Percentiles rank a stretch among this genome's conserved stretches.
Conservation (phyloP, 2,113 vertebrate genomes). For the Etia nguti region DNA sequence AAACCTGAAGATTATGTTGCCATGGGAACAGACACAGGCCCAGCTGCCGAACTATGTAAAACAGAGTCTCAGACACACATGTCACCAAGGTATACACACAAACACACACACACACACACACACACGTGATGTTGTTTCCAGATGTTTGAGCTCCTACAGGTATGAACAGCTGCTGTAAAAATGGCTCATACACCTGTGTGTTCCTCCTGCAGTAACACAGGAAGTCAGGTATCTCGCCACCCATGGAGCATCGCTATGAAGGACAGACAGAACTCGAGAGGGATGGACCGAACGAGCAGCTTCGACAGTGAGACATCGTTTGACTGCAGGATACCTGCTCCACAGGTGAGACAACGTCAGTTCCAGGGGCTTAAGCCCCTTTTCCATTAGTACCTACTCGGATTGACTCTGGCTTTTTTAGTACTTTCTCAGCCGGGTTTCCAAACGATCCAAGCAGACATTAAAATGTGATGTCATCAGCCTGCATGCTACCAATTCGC, state of each 20-base stretch:
- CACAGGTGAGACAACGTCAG: background rate
- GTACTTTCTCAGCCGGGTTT: background rate
- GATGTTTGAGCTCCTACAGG: background rate
- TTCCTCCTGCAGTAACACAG: background rate
- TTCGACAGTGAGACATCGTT: constrained; percentile 57
- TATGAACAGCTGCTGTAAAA: background rate
- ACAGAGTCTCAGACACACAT: constrained; percentile 58
- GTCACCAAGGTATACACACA: constrained; percentile 49
- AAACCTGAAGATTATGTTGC: constrained; percentile 15
- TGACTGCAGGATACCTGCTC: constrained; percentile 28
- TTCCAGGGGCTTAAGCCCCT: background rate
- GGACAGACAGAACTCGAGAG: constrained; percentile 62
- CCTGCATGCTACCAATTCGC: background rate
- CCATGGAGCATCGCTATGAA: constrained; percentile 54
- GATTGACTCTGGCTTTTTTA: background rate
- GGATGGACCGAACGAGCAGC: constrained; percentile 55
- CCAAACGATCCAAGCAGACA: accelerated
- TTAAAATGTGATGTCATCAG: background rate
- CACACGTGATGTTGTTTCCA: background rate
- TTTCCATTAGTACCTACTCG: background rate
- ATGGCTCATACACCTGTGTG: background rate
- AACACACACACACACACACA: background rate
- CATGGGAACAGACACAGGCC: constrained; percentile 25
- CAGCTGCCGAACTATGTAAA: constrained; percentile 48
- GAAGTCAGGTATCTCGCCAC: background rate